Percentiles rank a stretch among this genome's conserved stretches.
Conservation (phyloP, 2,113 vertebrate species). For the Syngnathus scovelli region DNA sequence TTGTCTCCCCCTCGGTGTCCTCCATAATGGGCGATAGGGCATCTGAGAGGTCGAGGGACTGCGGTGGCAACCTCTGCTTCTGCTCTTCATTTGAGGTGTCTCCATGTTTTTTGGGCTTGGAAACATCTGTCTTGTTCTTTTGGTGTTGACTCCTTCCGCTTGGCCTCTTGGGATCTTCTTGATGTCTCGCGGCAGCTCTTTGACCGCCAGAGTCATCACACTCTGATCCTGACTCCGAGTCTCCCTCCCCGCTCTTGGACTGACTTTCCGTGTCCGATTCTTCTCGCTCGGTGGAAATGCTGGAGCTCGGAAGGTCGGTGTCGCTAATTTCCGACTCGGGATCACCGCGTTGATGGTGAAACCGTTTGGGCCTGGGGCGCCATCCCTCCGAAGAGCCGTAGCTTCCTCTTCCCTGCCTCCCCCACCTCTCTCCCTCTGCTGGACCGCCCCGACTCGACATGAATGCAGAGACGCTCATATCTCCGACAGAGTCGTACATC, state of each 20-base stretch:
- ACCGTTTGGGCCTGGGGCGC: constrained; percentile 3
- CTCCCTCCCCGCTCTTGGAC: constrained; percentile 36
- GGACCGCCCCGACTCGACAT: constrained; percentile 34
- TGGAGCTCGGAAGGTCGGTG: constrained; percentile 25
- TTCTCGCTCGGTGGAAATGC: constrained; percentile 11
- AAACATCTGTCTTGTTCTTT: constrained; percentile 8
- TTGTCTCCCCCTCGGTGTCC: constrained; percentile 56
- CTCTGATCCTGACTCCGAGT: constrained; percentile 26
- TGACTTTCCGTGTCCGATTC: constrained; percentile 57
- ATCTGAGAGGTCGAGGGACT: constrained; percentile 20
- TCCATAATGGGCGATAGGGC: constrained; percentile 63
- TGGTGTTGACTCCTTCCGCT: not conserved
- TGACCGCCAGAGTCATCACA: not conserved
- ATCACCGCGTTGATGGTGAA: constrained; percentile 22
- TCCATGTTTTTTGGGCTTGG: constrained; percentile 58
- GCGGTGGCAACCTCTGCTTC: constrained; percentile 9
- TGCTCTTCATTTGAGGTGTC: constrained; percentile 33
- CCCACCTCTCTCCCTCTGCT: constrained; percentile 12
- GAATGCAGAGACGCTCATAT: constrained; percentile 53
- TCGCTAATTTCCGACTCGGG: constrained; percentile 35
- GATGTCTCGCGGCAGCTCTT: not conserved
- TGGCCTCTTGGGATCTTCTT: constrained; percentile 4
- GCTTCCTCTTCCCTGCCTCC: constrained; percentile 1
- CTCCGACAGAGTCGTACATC: constrained; percentile 39
- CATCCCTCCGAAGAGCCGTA: constrained; percentile 16